Evolutionary conservation across 2,113 vertebrate genomes (phyloP).

Genomic region (Chinchilla lanigera): DNA sequence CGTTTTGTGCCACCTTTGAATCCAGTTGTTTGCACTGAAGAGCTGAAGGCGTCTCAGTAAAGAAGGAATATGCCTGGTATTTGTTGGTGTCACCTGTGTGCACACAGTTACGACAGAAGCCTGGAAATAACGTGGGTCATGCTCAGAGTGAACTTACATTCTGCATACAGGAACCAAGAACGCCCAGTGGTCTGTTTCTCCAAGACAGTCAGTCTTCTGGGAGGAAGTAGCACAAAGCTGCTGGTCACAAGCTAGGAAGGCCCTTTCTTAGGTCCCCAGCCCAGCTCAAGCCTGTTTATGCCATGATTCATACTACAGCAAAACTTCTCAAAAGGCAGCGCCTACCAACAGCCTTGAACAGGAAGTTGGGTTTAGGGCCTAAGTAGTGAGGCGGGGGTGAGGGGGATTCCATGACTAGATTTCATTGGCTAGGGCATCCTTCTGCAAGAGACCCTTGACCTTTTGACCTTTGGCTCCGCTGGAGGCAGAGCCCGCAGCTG

Average conservation of each 20-base stretch:
- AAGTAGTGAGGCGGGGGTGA: not conserved
- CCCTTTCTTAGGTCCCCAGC: not conserved
- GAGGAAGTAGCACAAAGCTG: not conserved
- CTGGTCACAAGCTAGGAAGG: not conserved
- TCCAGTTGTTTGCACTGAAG: not conserved
- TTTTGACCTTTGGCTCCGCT: slow-evolving; percentile 50
- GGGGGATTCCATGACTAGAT: not conserved
- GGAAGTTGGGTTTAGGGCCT: slow-evolving; percentile 27
- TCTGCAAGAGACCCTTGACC: slow-evolving; percentile 43
- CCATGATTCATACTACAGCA: not conserved
- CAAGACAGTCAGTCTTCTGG: not conserved
- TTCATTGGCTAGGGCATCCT: not conserved
- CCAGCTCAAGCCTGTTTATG: not conserved
- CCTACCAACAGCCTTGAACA: not conserved
- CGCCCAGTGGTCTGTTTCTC: slow-evolving; percentile 1
- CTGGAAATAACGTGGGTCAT: not conserved
- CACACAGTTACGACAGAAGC: not conserved
- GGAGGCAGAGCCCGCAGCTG: slow-evolving; percentile 48
- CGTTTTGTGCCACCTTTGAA: not conserved
- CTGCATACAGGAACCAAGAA: not conserved
- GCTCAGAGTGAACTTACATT: not conserved
- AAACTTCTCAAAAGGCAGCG: not conserved
- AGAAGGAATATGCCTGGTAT: not conserved
- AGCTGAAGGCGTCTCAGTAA: not conserved
- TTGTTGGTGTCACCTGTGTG: not conserved